Base-by-base conservation (phyloP, 2,888 invertebrate species). In the Chrysolina haemoptera region DNA sequence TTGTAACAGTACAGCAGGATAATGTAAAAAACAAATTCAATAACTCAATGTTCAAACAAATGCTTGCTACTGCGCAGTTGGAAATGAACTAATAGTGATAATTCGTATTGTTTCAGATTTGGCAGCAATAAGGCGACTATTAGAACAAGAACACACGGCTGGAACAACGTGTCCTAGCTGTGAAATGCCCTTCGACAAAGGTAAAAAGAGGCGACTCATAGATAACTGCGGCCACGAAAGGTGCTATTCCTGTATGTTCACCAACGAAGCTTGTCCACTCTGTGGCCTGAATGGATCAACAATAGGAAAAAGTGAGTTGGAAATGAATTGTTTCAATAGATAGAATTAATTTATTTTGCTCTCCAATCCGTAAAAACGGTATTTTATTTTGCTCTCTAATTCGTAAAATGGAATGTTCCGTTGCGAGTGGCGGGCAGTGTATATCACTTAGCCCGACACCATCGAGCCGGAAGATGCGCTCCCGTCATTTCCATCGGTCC, bases 171-270 rank as follows among this genome's bases (percentile, higher is more conserved):
- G 96, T 88, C 95, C 95, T 79, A 94, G 95, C 88, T 96, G 96
- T 90, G 94, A 94, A 88, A 95, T 96, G 93, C 96, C 97, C 83
- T 98, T 97, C 90, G 97, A 98, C 89, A 96, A 97, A 89, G 97
- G 97, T 88, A 98, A 97, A 90, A 97, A 97, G 89, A 93, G 98
- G 89, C 94, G 96, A 88, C 91, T 98, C 85, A 97, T 97, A 87
- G 98, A 98, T 90, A 94, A 96, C 76, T 98, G 98, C 89, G 97
- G 98, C 81, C 98, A 98, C 91, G 97, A 97, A 88, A 91, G 97
- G 78, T 98, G 98, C 89, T 97, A 97, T 91, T 94, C 96, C 81
- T 98, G 98, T 89, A 94, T 97, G 93, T 96, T 97, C 90, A 93
- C 94, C 83, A 96, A 95, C 90, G 96, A 96, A 88, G 92, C 94